These are phyloP conservation scores for Pyrrhia umbra DNA, from an alignment of 2,888 invertebrate species.

Conservation along the genomic window DNA sequence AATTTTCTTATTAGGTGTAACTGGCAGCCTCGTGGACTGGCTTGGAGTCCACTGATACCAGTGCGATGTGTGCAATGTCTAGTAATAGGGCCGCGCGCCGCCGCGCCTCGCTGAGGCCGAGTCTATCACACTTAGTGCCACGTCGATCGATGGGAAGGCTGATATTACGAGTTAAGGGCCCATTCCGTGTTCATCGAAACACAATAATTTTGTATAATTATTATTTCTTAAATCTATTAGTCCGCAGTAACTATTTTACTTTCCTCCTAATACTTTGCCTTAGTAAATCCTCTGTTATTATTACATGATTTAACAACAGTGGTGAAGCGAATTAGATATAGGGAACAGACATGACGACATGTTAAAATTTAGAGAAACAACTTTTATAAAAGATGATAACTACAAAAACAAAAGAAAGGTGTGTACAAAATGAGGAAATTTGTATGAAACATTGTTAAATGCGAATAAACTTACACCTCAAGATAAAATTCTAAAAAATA, in stretches of 20 bases:
- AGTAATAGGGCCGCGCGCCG: slow-evolving; percentile 69
- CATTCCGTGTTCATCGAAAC: slow-evolving; percentile 85
- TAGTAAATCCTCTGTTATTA: slow-evolving; percentile 82
- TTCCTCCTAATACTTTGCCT: slow-evolving; percentile 86
- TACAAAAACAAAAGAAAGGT: slow-evolving; percentile 89
- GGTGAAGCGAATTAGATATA: slow-evolving; percentile 89
- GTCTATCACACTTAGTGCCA: slow-evolving; percentile 68
- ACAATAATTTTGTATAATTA: slow-evolving; percentile 84
- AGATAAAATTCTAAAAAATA: slow-evolving; percentile 87
- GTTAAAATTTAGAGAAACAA: slow-evolving; percentile 90
- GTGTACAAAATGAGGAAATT: slow-evolving; percentile 90
- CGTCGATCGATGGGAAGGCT: slow-evolving; percentile 81
- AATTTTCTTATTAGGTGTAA: slow-evolving; percentile 88
- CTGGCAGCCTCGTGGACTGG: slow-evolving; percentile 84
- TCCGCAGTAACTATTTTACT: slow-evolving; percentile 79
- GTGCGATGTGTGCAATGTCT: slow-evolving; percentile 87
- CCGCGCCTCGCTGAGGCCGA: slow-evolving; percentile 47
- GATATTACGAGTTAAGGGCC: slow-evolving; percentile 80
- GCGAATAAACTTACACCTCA: slow-evolving; percentile 91
- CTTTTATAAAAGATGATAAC: slow-evolving; percentile 89
- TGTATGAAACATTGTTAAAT: slow-evolving; percentile 90
- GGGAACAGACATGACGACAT: slow-evolving; percentile 90
- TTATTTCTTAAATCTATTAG: slow-evolving; percentile 79
- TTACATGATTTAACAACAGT: slow-evolving; percentile 84
- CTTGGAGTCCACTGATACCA: slow-evolving; percentile 82